Percentiles rank a stretch among this genome's conserved stretches.
Conservation (phyloP, 2,797 vertebrate genomes). For the Crax fasciolata region DNA sequence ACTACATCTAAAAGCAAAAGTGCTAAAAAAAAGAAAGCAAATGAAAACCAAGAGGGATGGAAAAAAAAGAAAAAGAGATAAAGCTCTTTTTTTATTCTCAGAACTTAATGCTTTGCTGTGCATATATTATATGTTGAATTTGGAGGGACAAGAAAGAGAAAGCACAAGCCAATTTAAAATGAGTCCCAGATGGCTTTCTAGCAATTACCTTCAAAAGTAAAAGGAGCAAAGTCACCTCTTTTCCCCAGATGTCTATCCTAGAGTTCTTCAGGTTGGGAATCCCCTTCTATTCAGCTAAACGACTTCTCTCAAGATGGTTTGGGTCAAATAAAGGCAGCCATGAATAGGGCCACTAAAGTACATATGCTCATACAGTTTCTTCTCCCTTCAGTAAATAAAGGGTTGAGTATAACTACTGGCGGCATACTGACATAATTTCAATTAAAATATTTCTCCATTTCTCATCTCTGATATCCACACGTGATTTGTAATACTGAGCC, state of each 20-base stretch:
- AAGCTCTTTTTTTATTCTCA: neutral
- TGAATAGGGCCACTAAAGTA: neutral
- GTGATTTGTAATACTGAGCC: conserved; percentile 2
- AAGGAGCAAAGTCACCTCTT: neutral
- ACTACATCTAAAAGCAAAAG: neutral
- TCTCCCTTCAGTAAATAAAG: conserved; percentile 44
- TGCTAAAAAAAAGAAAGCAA: neutral
- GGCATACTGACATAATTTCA: neutral
- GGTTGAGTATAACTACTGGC: neutral
- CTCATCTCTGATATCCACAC: neutral
- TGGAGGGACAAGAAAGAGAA: neutral
- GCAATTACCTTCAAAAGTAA: neutral
- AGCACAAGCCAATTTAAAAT: neutral
- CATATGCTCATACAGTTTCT: neutral
- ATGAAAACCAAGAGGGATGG: neutral
- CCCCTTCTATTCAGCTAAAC: neutral
- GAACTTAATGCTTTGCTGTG: neutral
- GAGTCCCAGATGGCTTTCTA: neutral
- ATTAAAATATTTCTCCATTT: conserved; percentile 24
- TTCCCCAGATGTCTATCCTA: neutral
- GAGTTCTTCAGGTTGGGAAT: neutral
- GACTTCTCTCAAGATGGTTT: neutral
- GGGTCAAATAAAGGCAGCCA: neutral
- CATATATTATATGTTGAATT: neutral
- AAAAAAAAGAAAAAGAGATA: neutral